These are phyloP conservation scores for Sarcophaga subvicina DNA, from an alignment of 2,888 invertebrate genomes.

Conservation along the genomic window DNA sequence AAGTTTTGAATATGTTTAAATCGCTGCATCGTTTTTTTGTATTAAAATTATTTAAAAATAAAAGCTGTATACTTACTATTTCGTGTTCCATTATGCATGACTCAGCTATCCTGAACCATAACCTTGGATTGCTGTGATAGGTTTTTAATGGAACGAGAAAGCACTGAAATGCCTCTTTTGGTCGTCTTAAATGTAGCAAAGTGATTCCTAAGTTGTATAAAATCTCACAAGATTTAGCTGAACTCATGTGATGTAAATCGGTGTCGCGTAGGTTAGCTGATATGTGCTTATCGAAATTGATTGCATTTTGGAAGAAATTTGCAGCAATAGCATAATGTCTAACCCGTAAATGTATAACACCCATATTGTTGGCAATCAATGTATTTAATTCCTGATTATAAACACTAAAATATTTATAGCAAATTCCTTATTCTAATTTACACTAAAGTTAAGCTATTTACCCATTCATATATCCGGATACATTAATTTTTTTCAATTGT, in stretches of 20 bases:
- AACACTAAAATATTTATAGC: constrained; percentile 12
- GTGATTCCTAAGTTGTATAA: constrained; percentile 84
- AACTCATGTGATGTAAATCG: constrained; percentile 78
- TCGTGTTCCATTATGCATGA: constrained; percentile 90
- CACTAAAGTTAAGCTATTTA: background rate
- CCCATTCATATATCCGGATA: constrained; percentile 62
- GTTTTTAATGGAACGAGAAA: constrained; percentile 92
- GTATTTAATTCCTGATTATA: constrained; percentile 79
- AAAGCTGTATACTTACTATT: constrained; percentile 77
- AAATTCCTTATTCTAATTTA: background rate
- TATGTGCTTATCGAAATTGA: constrained; percentile 79
- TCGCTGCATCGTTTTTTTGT: background rate
- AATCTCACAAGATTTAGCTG: constrained; percentile 80
- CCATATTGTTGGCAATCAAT: constrained; percentile 82
- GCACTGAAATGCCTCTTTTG: constrained; percentile 94
- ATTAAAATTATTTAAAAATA: background rate
- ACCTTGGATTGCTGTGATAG: constrained; percentile 92
- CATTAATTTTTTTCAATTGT: constrained; percentile 79
- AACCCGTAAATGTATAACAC: constrained; percentile 81
- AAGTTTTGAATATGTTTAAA: background rate
- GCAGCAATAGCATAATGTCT: constrained; percentile 81
- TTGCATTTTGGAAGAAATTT: constrained; percentile 81
- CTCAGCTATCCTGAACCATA: constrained; percentile 97
- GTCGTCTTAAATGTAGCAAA: constrained; percentile 90
- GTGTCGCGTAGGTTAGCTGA: constrained; percentile 74